Percentiles rank a stretch among this genome's conserved stretches.
Evolutionary conservation across 2,113 vertebrate genomes (phyloP).

Genomic region (Bungarus multicinctus): DNA sequence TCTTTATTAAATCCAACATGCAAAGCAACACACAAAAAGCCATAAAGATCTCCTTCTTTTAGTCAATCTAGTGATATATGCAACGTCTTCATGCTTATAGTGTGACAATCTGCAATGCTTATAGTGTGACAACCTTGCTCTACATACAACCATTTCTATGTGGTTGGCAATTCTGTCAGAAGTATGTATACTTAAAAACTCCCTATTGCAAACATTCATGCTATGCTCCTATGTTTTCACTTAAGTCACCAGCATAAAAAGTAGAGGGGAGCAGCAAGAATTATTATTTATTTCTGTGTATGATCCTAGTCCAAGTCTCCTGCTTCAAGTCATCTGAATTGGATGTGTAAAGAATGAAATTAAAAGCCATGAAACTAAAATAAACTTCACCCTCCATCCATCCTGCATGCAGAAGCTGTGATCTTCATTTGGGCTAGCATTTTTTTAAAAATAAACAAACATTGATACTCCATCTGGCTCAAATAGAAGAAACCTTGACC

Average conservation of each 20-base stretch:
- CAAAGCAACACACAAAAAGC: not conserved
- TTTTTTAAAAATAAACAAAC: not conserved
- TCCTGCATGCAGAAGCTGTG: not conserved
- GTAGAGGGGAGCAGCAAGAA: not conserved
- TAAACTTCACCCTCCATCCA: not conserved
- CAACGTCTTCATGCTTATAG: not conserved
- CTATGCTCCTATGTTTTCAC: not conserved
- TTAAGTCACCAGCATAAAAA: not conserved
- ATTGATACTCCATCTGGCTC: not conserved
- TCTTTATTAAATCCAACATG: not conserved
- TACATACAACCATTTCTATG: not conserved
- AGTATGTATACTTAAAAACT: not conserved
- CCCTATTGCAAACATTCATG: not conserved
- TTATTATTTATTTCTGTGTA: not conserved
- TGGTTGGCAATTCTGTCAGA: not conserved
- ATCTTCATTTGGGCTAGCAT: not conserved
- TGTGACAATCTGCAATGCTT: not conserved
- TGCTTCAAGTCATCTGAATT: not conserved
- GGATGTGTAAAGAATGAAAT: not conserved
- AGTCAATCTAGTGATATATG: not conserved
- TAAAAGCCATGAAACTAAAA: not conserved
- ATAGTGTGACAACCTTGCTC: too few relatives aligned
- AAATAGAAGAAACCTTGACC: not conserved
- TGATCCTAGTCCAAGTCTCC: not conserved
- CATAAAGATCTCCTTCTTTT: not conserved